Conservation (phyloP, 2,797 vertebrate species). For the Hemitrygon akajei region DNA sequence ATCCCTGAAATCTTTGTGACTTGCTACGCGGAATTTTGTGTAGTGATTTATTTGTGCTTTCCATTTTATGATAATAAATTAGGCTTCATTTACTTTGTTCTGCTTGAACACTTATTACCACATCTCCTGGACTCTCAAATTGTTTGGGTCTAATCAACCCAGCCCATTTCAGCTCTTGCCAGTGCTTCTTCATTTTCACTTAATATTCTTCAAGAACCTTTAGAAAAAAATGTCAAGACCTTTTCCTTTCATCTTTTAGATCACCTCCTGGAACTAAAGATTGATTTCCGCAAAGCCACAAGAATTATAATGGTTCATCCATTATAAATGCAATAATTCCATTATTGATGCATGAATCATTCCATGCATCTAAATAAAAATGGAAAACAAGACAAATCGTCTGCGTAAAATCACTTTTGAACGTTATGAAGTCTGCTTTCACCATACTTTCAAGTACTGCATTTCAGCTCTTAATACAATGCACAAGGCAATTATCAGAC, state of each 20-base stretch:
- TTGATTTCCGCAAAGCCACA: neutral
- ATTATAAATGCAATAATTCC: neutral
- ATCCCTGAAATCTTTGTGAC: no score
- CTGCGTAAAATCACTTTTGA: neutral
- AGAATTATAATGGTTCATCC: neutral
- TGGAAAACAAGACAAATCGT: no score
- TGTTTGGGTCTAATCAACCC: no score
- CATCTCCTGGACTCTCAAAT: no score
- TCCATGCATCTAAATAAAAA: no score
- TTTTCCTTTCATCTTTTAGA: neutral
- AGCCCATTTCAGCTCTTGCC: neutral
- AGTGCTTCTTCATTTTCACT: neutral
- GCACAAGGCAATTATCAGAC: neutral
- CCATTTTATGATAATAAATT: no score
- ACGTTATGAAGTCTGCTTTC: neutral
- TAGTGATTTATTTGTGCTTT: no score
- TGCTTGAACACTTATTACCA: no score
- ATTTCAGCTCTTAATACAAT: neutral
- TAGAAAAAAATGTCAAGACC: neutral
- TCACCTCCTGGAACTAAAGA: neutral
- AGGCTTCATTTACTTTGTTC: no score
- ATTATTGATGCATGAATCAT: neutral
- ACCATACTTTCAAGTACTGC: neutral
- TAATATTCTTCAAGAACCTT: neutral
- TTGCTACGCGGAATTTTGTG: no score